Evolutionary conservation across 2,113 vertebrate species (phyloP), one percentile per base, ranked within the genome.

Genomic region (Ochotona princeps): DNA sequence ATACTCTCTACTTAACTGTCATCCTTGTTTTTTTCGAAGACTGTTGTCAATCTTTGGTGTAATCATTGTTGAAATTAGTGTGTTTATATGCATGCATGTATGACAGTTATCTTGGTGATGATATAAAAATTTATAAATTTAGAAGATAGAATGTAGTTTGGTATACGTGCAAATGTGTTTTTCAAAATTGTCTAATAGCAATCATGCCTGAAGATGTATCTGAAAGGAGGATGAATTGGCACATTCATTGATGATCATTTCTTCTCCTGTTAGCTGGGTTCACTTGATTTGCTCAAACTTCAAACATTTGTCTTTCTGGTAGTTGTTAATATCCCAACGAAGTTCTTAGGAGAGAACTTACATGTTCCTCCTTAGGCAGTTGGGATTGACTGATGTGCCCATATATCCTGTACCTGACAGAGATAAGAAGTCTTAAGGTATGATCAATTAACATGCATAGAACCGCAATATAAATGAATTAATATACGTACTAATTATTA

Each of bases 1-100:
- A 4, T 8, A 15, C 18, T 76, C 20, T n/a, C 13, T 57, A 69
- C 21, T 0, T 65, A 79, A 35, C 7, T 93, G n/a, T 90, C 63
- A 78, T 66, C 9, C 5, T 63, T n/a, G 44, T 15, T 57, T 32
- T 93, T 93, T 38, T 47, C 30, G 51, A 75, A 69, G 26, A 21
- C 30, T 25, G 92, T 73, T 94, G n/a, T n/a, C n/a, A n/a, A n/a
- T n/a, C n/a, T 91, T 89, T 86, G 9, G 28, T 63, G 25, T 57
- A 81, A 47, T 10, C 7, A 11, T 66, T 72, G 74, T 11, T 67
- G 12, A 73, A 44, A 25, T 1, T 20, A 87, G 49, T 63, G n/a
- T 23, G 10, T 70, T 7, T 70, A 7, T 80, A 6, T 88, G 66
- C 79, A 15, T 61, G 2, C 12, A 70, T 15, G 70, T 7, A 70